phyloP scores from a whole-genome alignment of 2,797 vertebrate species.

The Syndactyla subalaris region DNA sequence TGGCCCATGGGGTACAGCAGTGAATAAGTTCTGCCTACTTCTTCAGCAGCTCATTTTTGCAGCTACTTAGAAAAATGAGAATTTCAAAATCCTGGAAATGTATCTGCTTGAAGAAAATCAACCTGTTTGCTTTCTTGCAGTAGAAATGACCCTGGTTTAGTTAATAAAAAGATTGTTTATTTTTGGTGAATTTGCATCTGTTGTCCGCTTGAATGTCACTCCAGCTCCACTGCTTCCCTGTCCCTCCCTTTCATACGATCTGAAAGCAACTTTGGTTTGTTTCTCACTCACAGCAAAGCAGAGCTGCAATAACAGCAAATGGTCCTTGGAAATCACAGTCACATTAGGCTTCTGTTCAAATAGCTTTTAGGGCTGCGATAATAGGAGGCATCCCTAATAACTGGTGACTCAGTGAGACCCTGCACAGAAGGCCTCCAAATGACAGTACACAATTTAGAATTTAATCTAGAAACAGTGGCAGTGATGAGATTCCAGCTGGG shows the following conservation, averaged over 20 bases:
- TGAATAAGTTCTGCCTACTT: background rate
- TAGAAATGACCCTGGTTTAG: background rate
- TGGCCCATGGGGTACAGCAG: background rate
- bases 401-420: constrained; percentile 79
- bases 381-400: constrained; percentile 81
- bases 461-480: constrained; percentile 77
- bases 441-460: constrained; percentile 81
- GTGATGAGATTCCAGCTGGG: constrained; percentile 81
- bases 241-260: constrained; percentile 54
- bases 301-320: constrained; percentile 80
- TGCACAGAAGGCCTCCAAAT: constrained; percentile 83
- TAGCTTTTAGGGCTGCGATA: constrained; percentile 80
- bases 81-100: background rate
- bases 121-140: constrained; percentile 23
- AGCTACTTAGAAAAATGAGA: background rate
- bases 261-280: constrained; percentile 74
- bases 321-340: constrained; percentile 81
- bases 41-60: background rate
- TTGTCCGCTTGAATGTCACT: constrained; percentile 49
- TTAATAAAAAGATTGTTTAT: constrained; percentile 54
- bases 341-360: constrained; percentile 84
- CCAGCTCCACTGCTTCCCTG: constrained; percentile 31
- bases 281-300: constrained; percentile 72
- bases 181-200: constrained; percentile 63
- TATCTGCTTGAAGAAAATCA: constrained; percentile 6